A percentile compares a stretch with the other conserved stretches of the same genome.
Evolutionary conservation across 1,140 invertebrate genomes (phyloP).

Genomic region (Trichonephila clavipes): DNA sequence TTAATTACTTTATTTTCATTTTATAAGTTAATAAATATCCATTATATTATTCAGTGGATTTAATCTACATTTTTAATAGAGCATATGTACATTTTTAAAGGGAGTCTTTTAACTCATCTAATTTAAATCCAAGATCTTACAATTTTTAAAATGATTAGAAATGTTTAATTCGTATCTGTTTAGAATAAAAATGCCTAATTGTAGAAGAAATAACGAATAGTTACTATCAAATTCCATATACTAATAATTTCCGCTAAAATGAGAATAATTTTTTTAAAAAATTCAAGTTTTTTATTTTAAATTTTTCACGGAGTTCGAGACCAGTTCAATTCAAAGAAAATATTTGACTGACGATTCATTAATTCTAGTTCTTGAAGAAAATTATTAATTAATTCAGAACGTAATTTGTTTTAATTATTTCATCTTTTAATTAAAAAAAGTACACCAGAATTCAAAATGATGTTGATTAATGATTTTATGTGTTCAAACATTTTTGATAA

Average conservation of each 20-base stretch:
- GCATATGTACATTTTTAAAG: not conserved
- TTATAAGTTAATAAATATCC: not conserved
- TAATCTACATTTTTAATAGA: not conserved
- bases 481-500: too few species aligned
- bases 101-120: not conserved
- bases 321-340: not conserved
- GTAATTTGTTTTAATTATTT: too few species aligned
- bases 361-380: not conserved
- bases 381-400: not conserved
- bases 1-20: not conserved
- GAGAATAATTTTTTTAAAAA: not conserved
- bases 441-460: too few species aligned
- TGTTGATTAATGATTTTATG: too few species aligned
- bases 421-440: too few species aligned
- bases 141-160: not conserved
- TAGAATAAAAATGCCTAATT: not conserved
- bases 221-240: not conserved
- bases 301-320: not conserved
- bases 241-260: not conserved
- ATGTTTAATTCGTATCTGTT: not conserved
- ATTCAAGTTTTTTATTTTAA: not conserved
- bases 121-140: not conserved
- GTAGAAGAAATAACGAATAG: not conserved
- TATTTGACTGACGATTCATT: not conserved
- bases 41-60: not conserved